A percentile compares a stretch with the other conserved stretches of the same genome.
These are phyloP conservation scores for Azemiops feae DNA, from an alignment of 2,113 vertebrate genomes.

Conservation along the genomic window DNA sequence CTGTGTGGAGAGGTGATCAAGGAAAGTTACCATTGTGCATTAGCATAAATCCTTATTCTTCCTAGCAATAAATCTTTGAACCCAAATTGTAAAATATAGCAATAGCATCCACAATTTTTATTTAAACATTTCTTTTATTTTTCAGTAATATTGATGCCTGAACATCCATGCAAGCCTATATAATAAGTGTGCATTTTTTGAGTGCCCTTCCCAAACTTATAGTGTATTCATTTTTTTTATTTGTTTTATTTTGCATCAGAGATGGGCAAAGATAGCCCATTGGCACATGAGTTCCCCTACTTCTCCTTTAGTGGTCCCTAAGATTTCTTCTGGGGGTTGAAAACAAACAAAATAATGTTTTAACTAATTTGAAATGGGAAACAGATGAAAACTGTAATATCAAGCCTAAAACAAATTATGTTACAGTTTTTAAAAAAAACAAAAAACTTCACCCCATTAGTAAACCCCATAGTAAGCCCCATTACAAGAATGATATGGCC, in stretches of 20 bases:
- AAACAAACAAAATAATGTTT: no score
- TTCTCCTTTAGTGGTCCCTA: no score
- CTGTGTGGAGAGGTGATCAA: conserved; percentile 53
- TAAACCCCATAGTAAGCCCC: no score
- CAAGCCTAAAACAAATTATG: no score
- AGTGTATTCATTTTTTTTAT: no score
- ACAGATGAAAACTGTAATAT: no score
- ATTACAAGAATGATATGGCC: no score
- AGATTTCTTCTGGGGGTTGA: no score
- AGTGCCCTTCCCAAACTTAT: background rate
- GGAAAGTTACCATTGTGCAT: conserved; percentile 37
- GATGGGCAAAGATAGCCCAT: background rate
- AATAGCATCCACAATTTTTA: conserved; percentile 41
- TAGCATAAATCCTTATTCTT: conserved; percentile 46
- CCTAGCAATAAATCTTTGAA: conserved; percentile 56
- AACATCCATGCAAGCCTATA: background rate
- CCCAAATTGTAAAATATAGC: conserved; percentile 41
- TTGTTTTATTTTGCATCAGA: background rate
- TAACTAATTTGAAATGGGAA: no score
- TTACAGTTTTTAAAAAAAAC: no score
- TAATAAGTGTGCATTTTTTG: background rate
- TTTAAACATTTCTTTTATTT: conserved; percentile 39
- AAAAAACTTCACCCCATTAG: no score
- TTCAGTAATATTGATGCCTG: background rate
- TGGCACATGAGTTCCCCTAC: background rate